These are phyloP conservation scores for Sylvia borin DNA, from an alignment of 2,797 vertebrate genomes.

Conservation along the genomic window DNA sequence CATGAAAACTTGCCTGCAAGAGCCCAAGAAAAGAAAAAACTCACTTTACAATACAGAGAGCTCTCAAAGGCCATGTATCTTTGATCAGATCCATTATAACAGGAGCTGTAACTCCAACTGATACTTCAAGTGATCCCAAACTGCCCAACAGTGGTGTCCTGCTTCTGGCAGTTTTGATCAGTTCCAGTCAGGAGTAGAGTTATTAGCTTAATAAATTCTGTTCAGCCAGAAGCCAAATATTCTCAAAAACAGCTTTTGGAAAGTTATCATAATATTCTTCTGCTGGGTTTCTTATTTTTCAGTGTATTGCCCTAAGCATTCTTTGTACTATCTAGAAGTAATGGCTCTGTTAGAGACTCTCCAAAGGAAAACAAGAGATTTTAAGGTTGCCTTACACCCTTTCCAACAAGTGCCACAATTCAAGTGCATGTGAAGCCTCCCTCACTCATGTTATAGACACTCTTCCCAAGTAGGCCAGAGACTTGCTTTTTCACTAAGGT, in stretches of 20 bases:
- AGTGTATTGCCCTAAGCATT: background rate
- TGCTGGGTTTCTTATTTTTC: background rate
- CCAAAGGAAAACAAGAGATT: background rate
- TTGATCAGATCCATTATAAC: background rate
- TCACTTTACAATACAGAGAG: background rate
- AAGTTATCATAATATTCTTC: background rate
- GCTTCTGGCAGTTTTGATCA: background rate
- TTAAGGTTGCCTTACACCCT: background rate
- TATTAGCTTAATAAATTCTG: background rate
- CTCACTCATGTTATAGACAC: fast-evolving
- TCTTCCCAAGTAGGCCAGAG: background rate
- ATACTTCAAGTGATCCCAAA: background rate
- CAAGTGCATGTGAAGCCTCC: background rate
- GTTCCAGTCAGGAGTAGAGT: background rate
- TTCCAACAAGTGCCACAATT: background rate
- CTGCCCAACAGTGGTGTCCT: background rate
- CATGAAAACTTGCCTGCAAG: background rate
- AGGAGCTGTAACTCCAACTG: background rate
- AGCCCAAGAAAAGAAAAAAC: background rate
- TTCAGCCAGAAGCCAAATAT: background rate
- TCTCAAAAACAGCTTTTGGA: background rate
- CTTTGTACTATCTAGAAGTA: background rate
- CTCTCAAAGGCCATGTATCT: background rate
- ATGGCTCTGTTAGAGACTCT: background rate
- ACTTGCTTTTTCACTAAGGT: background rate